Base-by-base conservation (phyloP, 2,113 vertebrate genomes). In the Phylloscopus trochiloides region DNA sequence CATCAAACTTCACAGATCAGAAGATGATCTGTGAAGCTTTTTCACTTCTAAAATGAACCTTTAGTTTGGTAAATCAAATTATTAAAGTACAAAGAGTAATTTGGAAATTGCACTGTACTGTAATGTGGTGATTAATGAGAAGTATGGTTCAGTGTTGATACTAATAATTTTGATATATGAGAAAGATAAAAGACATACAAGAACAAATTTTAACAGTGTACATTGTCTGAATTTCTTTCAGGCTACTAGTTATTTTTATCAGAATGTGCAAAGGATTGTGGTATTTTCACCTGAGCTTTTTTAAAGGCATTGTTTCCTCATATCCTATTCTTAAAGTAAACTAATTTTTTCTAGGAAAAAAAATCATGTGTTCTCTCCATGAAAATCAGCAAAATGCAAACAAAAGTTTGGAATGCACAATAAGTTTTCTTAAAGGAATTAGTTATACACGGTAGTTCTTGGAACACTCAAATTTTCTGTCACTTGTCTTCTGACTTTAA, bases 351-450 rank as follows among this genome's bases (percentile, higher is more conserved):
- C 8, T 31, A 21, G 17, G 18, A 77, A 67, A 66, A 38, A 32
- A 22, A 1, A 0, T 2, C 2, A 17, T 4, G 0, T 6, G 51
- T 55, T 77, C 47, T 90, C 3, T 21, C 6, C 11, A 16, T 62
- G 34, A 42, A 61, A 80, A 65, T 34, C 5, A n/a, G 2, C 7
- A 57, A 90, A 71, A 32, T 70, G 3, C 40, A 40, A 81, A 31
- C 19, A 54, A 4, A 85, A 66, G 19, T 52, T 65, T 67, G 47
- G 21, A 71, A 52, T 71, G 38, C n/a, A 14, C 4, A 43, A 0
- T 26, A 88, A 48, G 13, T 66, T 8, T n/a, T 85, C 17, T 47
- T 57, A 28, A 62, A 65, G 3, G 32, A 65, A 48, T 65, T 55
- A 59, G 18, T 92, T 90, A 52, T 48, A 77, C 1, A 6, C 21